Evolutionary conservation across 1,140 invertebrate species (phyloP), one percentile per base, ranked within the genome.

Genomic region (Drosophila insularis): DNA sequence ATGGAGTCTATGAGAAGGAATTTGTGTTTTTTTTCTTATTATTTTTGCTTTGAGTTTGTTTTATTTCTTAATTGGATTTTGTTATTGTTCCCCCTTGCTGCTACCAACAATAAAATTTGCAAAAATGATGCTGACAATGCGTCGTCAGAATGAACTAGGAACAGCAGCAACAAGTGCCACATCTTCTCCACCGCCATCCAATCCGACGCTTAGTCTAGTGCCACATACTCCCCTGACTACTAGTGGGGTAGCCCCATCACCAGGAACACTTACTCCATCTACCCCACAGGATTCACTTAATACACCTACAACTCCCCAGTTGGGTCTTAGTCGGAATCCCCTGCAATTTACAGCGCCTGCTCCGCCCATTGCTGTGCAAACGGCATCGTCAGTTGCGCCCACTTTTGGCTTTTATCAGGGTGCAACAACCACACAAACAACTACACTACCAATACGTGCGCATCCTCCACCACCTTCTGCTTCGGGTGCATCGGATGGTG

Each of bases 51-150:
- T 3, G 58, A 23, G 80, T 70, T 68, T 46, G 53, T 73, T 73
- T 72, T 63, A 35, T 72, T 69, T 69, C 61, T 67, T 13, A 19
- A 50, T 64, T 53, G n/a, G n/a, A n/a, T n/a, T n/a, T n/a, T n/a
- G n/a, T n/a, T n/a, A n/a, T n/a, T n/a, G n/a, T n/a, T n/a, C 68
- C 71, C 56, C 6, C 63, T 62, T 43, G 62, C 56, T 56, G 62
- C 63, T 56, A 62, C 17, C 32, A 55, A 65, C 55, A 64, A 54
- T 53, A 46, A 50, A 37, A 63, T 69, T 64, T 63, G 61, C 74
- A 73, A 92, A 91, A 90, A 92, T 92, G 89, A 91, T 92, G 91
- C 91, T 92, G 90, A 92, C 91, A 86, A 92, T 92, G 91, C 90
- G 91, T 74, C 91, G 91, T 66, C 91, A 92, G 81, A 91, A 80